Base-by-base conservation (phyloP, 2,888 invertebrate species). In the Dynastes grantii region DNA sequence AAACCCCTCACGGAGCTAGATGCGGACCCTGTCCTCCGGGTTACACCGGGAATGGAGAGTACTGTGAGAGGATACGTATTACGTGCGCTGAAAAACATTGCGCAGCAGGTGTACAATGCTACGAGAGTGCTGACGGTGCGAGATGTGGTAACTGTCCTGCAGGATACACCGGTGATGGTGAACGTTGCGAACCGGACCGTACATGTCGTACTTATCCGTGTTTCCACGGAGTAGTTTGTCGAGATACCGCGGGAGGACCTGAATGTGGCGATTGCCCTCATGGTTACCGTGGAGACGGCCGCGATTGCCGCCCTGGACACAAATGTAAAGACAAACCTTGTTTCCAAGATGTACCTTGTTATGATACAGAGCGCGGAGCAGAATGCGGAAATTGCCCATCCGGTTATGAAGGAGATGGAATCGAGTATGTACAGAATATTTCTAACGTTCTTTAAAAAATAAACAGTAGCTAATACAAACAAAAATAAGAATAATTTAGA, bases 401-500 rank as follows among this genome's bases (percentile, higher is more conserved):
- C 45, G 95, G 95, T 76, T 94, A 92, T 87, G 90, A 92, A 80
- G 96, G 96, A 55, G 93, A 96, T 87, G 96, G 96, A 16, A 96
- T 96, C 86, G 88, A 89, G 73, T 73, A 61, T n/a, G 29, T 9
- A 13, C 5, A 13, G 55, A 22, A 22, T 55, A n/a, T 32, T 32
- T 32, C 3, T 37, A 37, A 37, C 5, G 32, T 37, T 37, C 5
- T 5, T 37, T 5, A 37, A 37, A 37, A 5, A 5, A 37, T 37
- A 37, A 37, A 37, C 32, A 37, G 32, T 37, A 37, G 5, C 2
- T 37, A 5, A 37, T 37, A 37, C 32, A 37, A 37, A 37, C 32
- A 5, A 37, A 37, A 37, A 37, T 37, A 32, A 32, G 4, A 32
- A 32, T 32, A 32, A 32, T 32, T 22, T 22, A 22, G 22, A 22